Conservation (phyloP, 2,888 invertebrate species). For the Microctonus hyperodae region DNA sequence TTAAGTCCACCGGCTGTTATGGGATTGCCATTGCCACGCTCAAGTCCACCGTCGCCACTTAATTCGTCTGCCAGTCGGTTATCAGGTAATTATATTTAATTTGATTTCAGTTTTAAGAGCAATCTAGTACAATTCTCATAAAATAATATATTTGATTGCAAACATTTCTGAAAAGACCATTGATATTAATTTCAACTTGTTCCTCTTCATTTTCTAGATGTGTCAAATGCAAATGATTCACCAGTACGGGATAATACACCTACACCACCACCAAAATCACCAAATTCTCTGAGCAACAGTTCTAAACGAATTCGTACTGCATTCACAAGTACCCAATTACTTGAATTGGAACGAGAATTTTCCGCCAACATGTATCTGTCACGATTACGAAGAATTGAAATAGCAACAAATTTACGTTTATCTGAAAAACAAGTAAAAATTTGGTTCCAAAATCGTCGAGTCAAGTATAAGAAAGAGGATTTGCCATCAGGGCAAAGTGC, state of each 20-base stretch:
- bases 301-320: conserved; percentile 92
- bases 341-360: conserved; percentile 84
- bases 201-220: conserved; percentile 46
- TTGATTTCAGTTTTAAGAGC: neutral
- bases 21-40: conserved; percentile 45
- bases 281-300: conserved; percentile 65
- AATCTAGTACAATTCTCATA: neutral
- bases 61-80: conserved; percentile 46
- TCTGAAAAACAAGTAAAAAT: conserved; percentile 96
- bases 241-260: conserved; percentile 61
- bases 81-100: conserved; percentile 46
- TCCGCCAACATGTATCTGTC: conserved; percentile 90
- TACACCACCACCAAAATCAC: conserved; percentile 64
- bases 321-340: conserved; percentile 86
- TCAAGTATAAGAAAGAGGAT: conserved; percentile 92
- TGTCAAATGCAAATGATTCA: conserved; percentile 61
- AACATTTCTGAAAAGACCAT: neutral
- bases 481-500: conserved; percentile 64
- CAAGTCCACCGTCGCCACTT: conserved; percentile 54
- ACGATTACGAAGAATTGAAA: conserved; percentile 87
- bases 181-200: neutral
- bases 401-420: conserved; percentile 85
- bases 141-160: neutral
- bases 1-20: conserved; percentile 46
- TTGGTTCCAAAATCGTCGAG: conserved; percentile 94